Percentiles rank a stretch among this genome's conserved stretches.
Conservation (phyloP, 2,113 vertebrate genomes). For the Plotosus lineatus region DNA sequence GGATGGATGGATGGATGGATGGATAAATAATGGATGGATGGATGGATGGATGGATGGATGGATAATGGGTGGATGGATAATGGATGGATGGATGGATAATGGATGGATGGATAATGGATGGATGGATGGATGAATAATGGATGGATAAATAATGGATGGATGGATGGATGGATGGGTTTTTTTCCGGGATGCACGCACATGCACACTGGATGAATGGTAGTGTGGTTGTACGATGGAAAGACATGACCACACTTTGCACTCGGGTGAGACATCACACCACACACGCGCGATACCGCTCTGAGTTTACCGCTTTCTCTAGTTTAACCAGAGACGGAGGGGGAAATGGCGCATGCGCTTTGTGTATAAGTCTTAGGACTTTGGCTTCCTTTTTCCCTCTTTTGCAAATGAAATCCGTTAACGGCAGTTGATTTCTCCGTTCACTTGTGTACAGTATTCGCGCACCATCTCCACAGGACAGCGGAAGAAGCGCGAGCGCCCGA, state of each 20-base stretch:
- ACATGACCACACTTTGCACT: constrained; percentile 22
- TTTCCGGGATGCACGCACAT: no score
- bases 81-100: no score
- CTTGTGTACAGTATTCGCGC: background rate
- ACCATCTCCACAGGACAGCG: background rate
- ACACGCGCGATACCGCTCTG: background rate
- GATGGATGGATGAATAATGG: no score
- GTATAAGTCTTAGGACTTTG: background rate
- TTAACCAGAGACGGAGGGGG: background rate
- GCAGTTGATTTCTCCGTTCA: background rate
- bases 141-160: no score
- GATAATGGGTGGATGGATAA: no score
- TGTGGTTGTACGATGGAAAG: background rate
- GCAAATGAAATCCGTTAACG: background rate
- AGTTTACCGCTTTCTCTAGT: background rate
- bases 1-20: no score
- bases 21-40: no score
- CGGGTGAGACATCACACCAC: constrained; percentile 9
- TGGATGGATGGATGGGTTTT: no score
- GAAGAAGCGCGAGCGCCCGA: background rate
- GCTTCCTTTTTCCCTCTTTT: background rate
- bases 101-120: no score
- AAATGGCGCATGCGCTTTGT: background rate
- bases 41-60: no score
- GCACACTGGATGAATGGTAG: background rate